Base-by-base conservation (phyloP, 2,113 vertebrate species). In the Crotalus viridis region DNA sequence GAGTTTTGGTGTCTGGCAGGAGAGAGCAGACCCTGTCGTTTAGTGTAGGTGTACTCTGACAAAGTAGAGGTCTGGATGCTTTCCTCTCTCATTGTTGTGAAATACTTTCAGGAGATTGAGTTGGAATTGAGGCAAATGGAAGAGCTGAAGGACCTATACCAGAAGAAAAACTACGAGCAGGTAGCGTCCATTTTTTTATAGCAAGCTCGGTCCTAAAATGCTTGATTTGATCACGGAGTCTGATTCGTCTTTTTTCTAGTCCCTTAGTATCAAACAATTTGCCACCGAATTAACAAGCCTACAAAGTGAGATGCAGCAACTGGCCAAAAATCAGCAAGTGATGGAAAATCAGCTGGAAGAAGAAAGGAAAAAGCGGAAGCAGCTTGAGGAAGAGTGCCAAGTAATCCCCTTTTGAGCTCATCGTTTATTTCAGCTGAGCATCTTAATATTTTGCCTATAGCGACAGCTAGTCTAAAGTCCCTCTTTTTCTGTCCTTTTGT, bases 111-210 rank as follows among this genome's bases (percentile, higher is more conserved):
- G 98, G 96, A 98, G 92, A 96, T 96, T 93, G 96, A 97, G 94
- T 93, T 54, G 52, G 95, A 98, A 89, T 90, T 97, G 94, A 97
- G 93, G 90, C 95, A 96, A 64, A 96, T 96, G 95, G 96, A 98
- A 92, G 90, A 95, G 69, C 94, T 97, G n/a, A 97, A 97, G 95
- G 95, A 97, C 33, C 93, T 97, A 1, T 97, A 97, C 94, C 95
- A 97, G 93, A 97, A 97, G 91, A 97, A 97, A n/a, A 97, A 97
- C 92, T 96, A 95, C 1, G 96, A 97, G 87, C 97, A 97, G 96
- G 97, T 98, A 93, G 94, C 56, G 57, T 86, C 88, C 89, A 81
- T 46, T 92, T 91, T 85, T 59, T 19, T 33, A 10, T 57, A 57
- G 85, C 22, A 52, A 9, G 0, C 10, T 88, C 19, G 5, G 15